Evolutionary conservation across 2,113 vertebrate genomes (phyloP), one percentile per base, ranked within the genome.

Genomic region (Festucalex cinctus): DNA sequence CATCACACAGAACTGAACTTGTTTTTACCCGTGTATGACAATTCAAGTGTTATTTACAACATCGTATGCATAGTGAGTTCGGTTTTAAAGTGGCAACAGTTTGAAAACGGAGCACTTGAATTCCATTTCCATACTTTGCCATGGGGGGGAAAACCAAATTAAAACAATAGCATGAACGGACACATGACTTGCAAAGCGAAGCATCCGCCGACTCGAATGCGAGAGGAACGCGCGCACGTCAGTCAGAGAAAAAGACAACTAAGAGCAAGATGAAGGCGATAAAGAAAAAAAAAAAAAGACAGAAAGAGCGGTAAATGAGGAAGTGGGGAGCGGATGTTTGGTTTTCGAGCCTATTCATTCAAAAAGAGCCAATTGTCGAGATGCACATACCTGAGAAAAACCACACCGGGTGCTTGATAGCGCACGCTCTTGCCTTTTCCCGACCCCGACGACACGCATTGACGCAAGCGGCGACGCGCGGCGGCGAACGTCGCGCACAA

Each of bases 281-380:
- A 83, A 20, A 36, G 37, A 28, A 9, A n/a, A n/a, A n/a, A n/a
- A n/a, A n/a, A n/a, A n/a, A n/a, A n/a, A 24, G 19, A 41, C 79
- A 88, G 70, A 88, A 73, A 87, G 81, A 90, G 86, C 84, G 86
- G 83, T 89, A 88, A 91, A 90, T 82, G 88, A 91, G 92, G 90
- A 92, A 91, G 86, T 90, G 66, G 71, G 65, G 77, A 91, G 79
- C 84, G 91, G 91, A 92, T 92, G 91, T 92, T 92, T 92, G 91
- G 86, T 91, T 92, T 91, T 91, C 86, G 77, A 85, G 73, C 84
- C 77, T 87, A 92, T 92, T 92, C 90, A 92, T 91, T 90, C 90
- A 90, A 91, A 91, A 88, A 88, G 48, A 6, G 2, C 46, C 78
- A 85, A 78, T 69, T 80, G 63, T 71, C 81, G 69, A 84, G 69